phyloP scores from a whole-genome alignment of 2,113 vertebrate species.

The Saccopteryx leptura region DNA sequence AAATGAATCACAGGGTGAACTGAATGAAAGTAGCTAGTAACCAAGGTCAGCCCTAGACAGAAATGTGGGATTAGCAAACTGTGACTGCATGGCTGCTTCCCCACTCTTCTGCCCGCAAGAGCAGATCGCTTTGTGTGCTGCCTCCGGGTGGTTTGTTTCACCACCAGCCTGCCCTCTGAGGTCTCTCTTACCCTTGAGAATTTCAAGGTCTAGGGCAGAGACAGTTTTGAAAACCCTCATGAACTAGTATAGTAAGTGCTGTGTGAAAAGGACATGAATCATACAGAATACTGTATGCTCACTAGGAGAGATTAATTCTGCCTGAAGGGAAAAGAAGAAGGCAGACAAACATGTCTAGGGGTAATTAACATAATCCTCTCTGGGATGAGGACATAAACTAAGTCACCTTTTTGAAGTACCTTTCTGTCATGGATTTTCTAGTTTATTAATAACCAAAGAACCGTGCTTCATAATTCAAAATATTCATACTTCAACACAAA shows the following conservation, averaged over 20 bases:
- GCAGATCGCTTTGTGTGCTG: neutral
- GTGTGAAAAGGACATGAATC: slow-evolving; percentile 1
- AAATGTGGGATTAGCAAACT: slow-evolving; percentile 9
- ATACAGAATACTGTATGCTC: neutral
- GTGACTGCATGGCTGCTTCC: neutral
- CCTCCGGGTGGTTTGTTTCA: neutral
- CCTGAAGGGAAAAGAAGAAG: neutral
- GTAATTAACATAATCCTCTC: neutral
- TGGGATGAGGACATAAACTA: neutral
- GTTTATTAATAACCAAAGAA: slow-evolving; percentile 43
- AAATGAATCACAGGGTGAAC: slow-evolving; percentile 55
- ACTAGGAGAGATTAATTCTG: slow-evolving; percentile 41
- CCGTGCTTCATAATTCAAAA: neutral
- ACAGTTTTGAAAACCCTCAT: neutral
- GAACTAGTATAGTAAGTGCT: neutral
- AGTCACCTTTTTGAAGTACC: slow-evolving; percentile 21
- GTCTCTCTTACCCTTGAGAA: neutral
- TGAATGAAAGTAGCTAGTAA: slow-evolving; percentile 63
- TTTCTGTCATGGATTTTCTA: slow-evolving; percentile 13
- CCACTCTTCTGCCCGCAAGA: neutral
- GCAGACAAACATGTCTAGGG: neutral
- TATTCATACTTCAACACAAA: neutral
- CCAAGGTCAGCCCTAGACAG: neutral
- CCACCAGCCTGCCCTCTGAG: neutral
- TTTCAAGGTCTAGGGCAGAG: neutral